These are phyloP conservation scores for Poeciliopsis gracilis DNA, from an alignment of 2,797 vertebrate species.

Conservation along the genomic window DNA sequence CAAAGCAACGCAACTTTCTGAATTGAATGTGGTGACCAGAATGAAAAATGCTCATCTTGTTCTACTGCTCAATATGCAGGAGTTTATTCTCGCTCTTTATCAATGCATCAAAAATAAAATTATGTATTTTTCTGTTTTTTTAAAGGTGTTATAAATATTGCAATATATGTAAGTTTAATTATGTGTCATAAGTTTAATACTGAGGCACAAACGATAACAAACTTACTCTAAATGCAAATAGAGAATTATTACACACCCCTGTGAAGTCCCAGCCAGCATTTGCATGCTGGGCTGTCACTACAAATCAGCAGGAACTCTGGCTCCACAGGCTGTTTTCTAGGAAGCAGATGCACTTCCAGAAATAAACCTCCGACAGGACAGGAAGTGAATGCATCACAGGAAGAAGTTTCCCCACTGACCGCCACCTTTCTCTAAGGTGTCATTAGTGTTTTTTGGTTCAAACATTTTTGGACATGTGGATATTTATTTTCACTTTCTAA, in stretches of 20 bases:
- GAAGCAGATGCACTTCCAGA: neutral
- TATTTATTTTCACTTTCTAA: neutral
- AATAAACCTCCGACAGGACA: constrained; percentile 6
- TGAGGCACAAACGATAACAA: neutral
- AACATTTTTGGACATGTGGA: too few species aligned
- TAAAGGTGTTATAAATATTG: neutral
- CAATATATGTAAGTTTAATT: too few species aligned
- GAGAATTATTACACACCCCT: neutral
- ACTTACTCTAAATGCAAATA: neutral
- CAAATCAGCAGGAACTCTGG: neutral
- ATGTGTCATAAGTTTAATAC: neutral
- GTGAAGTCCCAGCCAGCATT: neutral
- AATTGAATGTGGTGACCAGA: neutral
- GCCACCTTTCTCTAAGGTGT: neutral
- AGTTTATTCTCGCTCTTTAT: neutral
- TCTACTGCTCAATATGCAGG: neutral
- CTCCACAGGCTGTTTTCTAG: constrained; percentile 5
- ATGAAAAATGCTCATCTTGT: neutral
- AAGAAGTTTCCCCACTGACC: neutral
- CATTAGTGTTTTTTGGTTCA: neutral
- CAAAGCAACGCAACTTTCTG: neutral
- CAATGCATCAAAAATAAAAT: neutral
- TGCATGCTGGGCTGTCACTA: neutral
- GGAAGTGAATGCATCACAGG: constrained; percentile 17
- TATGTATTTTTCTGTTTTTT: neutral